Evolutionary conservation across 2,888 invertebrate species (phyloP).

Genomic region (Asteroscopus sphinx): DNA sequence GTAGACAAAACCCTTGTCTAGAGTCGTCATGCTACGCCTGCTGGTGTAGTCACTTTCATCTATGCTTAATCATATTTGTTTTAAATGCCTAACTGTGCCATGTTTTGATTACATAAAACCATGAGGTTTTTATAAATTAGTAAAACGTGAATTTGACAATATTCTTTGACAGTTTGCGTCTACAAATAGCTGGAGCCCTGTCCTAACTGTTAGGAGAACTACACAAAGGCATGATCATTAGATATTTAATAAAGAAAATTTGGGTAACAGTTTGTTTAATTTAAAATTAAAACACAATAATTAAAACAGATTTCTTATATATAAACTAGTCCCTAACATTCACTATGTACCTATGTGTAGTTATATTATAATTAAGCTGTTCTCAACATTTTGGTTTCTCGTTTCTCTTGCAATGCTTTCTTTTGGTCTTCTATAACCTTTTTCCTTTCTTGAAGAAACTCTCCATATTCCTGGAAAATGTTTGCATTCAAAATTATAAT

Average conservation of each 20-base stretch:
- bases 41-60: slow-evolving; percentile 28
- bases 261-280: slow-evolving; percentile 45
- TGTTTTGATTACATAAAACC: slow-evolving; percentile 28
- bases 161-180: slow-evolving; percentile 32
- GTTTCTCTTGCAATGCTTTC: slow-evolving; percentile 94
- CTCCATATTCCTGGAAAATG: slow-evolving; percentile 91
- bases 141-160: slow-evolving; percentile 22
- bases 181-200: slow-evolving; percentile 20
- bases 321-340: slow-evolving; percentile 45
- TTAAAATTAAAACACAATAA: slow-evolving; percentile 37
- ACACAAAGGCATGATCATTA: slow-evolving; percentile 34
- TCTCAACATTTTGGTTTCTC: slow-evolving; percentile 97
- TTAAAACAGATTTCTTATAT: slow-evolving; percentile 34
- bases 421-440: slow-evolving; percentile 92
- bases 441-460: slow-evolving; percentile 94
- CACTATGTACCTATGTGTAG: slow-evolving; percentile 52
- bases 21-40: too few species aligned
- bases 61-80: slow-evolving; percentile 29
- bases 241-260: slow-evolving; percentile 44
- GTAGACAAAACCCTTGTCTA: too few species aligned
- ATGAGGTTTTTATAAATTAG: slow-evolving; percentile 8
- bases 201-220: slow-evolving; percentile 23
- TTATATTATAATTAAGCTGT: slow-evolving; percentile 85
- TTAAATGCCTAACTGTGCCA: slow-evolving; percentile 42
- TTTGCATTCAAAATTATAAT: slow-evolving; percentile 10